A percentile compares a stretch with the other conserved stretches of the same genome.
These are phyloP conservation scores for Cyprinodon tularosa DNA, from an alignment of 2,113 vertebrate genomes.

Conservation along the genomic window DNA sequence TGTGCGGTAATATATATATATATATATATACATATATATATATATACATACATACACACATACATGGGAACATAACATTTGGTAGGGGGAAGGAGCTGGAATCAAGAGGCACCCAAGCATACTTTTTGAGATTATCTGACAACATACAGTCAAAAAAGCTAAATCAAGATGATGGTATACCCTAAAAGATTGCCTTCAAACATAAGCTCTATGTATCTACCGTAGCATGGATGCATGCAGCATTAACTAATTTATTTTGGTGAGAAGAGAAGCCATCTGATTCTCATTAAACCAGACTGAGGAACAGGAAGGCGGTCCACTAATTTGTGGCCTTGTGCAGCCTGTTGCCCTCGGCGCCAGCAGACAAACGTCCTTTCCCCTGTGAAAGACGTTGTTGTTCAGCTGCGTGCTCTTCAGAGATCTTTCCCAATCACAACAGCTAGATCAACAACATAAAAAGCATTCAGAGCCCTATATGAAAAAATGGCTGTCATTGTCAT, in stretches of 20 bases:
- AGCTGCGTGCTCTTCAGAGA: constrained; percentile 10
- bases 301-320: constrained; percentile 38
- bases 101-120: no score
- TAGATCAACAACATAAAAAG: constrained; percentile 25
- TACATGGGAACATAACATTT: no score
- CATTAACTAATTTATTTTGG: neutral
- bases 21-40: no score
- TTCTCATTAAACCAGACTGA: constrained; percentile 59
- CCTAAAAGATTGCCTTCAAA: neutral
- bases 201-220: neutral
- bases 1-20: no score
- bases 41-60: no score
- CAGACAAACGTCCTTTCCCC: constrained; percentile 39
- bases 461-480: neutral
- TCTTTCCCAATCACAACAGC: constrained; percentile 21
- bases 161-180: neutral
- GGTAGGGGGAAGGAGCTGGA: no score
- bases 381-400: constrained; percentile 48
- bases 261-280: constrained; percentile 52
- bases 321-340: constrained; percentile 68
- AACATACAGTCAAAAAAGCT: no score
- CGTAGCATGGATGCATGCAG: neutral
- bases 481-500: constrained; percentile 3
- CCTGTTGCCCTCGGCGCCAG: constrained; percentile 51
- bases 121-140: no score